Evolutionary conservation across 2,888 invertebrate genomes (phyloP).

Genomic region (Oscheius sp.): DNA sequence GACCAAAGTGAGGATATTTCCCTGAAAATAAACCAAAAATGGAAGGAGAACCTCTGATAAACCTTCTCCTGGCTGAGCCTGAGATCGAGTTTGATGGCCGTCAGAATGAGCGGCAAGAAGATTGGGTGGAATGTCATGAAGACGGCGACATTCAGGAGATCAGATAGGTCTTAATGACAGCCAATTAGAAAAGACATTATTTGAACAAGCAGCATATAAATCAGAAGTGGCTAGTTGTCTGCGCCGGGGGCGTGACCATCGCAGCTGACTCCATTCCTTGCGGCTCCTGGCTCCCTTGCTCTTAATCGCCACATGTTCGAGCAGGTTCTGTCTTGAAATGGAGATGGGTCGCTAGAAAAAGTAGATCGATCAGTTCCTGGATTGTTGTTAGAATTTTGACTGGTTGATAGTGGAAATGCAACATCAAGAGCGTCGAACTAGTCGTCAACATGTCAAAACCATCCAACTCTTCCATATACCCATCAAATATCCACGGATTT

Average conservation of each 20-base stretch:
- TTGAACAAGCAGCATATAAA: conserved; percentile 32
- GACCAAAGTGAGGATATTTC: conserved; percentile 28
- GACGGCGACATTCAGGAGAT: too few species aligned
- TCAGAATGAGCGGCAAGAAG: conserved; percentile 27
- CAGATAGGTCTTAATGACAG: not conserved
- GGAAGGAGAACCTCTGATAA: not conserved
- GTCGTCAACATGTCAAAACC: too few species aligned
- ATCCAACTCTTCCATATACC: not conserved
- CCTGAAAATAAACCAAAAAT: conserved; percentile 18
- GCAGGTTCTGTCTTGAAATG: too few species aligned
- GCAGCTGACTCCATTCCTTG: conserved; percentile 21
- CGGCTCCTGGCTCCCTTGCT: not conserved
- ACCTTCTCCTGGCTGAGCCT: conserved; percentile 26
- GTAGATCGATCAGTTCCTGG: too few species aligned
- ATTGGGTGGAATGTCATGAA: conserved; percentile 32
- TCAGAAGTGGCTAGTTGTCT: conserved; percentile 23
- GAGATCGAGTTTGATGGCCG: conserved; percentile 32
- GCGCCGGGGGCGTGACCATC: conserved; percentile 18
- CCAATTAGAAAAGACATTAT: conserved; percentile 26
- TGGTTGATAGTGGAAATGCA: too few species aligned
- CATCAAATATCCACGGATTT: not conserved
- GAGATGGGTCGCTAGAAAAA: too few species aligned
- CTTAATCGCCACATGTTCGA: conserved; percentile 6
- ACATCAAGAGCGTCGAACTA: too few species aligned
- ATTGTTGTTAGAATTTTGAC: too few species aligned